Evolutionary conservation across 2,797 vertebrate species (phyloP), one percentile per base, ranked within the genome.

Genomic region (Fundulus diaphanus): DNA sequence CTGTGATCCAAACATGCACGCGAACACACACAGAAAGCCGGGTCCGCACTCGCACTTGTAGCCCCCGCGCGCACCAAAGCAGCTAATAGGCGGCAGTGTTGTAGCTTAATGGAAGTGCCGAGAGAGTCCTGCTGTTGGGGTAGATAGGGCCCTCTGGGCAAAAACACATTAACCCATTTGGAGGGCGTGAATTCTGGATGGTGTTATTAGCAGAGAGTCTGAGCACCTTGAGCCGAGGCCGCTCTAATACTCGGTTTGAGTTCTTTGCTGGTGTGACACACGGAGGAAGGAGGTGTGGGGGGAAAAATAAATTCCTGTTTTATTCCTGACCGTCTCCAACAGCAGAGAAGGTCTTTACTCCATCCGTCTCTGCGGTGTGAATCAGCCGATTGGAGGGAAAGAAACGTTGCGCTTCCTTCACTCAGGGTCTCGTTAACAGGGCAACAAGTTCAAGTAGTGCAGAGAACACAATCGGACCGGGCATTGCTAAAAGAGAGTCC

Each of bases 111-210:
- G 93, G 94, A 93, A 90, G 88, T 87, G 88, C 85, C 88, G 80
- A 91, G 90, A 93, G 93, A 92, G 82, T 90, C 90, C 65, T 88
- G 89, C 89, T 92, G 92, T 90, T 89, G 89, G 91, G 93, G 92
- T 90, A 90, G 92, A 92, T 90, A 76, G 90, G 89, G 86, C 94
- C 95, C 94, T 91, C 88, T 91, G 93, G 95, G 94, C 92, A 91
- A 89, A 93, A 94, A 93, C 90, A 93, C 95, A 95, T 95, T 94
- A 95, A 95, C 94, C 93, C 94, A 91, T 95, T 94, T 94, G 92
- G 93, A 94, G 88, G 90, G 89, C 79, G 90, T 93, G 93, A 94
- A 93, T 95, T 95, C 90, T 92, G 89, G 94, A 95, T 94, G 92
- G 92, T 87, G 93, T 94, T 95, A 95, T 95, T 94, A 95, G 92